Conservation (phyloP, 1,140 invertebrate species). For the Augochlora pura region DNA sequence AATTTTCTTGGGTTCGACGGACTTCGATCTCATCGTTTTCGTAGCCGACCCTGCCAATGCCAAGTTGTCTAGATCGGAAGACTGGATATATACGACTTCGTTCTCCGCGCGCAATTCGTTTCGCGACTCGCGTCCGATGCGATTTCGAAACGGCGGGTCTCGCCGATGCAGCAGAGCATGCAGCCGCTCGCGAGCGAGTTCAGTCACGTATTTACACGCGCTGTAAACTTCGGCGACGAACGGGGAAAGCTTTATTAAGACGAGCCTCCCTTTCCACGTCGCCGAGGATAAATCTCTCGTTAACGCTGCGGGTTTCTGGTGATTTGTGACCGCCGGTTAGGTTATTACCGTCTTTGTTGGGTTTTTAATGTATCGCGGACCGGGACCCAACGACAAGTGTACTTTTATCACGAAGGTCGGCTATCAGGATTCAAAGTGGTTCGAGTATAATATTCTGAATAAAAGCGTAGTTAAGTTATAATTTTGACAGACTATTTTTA, state of each 20-base stretch:
- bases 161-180: slow-evolving; percentile 9
- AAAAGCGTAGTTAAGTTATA: too few species aligned
- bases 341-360: slow-evolving; percentile 5
- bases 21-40: too few species aligned
- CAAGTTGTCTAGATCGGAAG: too few species aligned
- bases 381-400: too few species aligned
- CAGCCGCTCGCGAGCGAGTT: slow-evolving; percentile 15
- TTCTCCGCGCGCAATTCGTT: not conserved
- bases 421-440: too few species aligned
- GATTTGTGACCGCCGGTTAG: slow-evolving; percentile 31
- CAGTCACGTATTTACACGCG: slow-evolving; percentile 38
- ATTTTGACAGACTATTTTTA: too few species aligned
- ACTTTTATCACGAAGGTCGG: too few species aligned
- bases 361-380: not conserved
- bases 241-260: slow-evolving; percentile 34
- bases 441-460: too few species aligned
- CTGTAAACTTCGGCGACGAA: slow-evolving; percentile 27
- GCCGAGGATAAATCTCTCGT: slow-evolving; percentile 32
- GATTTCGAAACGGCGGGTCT: slow-evolving; percentile 28
- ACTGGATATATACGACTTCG: not conserved
- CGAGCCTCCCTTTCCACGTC: slow-evolving; percentile 18
- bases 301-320: slow-evolving; percentile 24
- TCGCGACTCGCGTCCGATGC: slow-evolving; percentile 46
- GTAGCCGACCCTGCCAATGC: too few species aligned
- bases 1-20: too few species aligned